phyloP scores from a whole-genome alignment of 1,140 invertebrate genomes.

The Musca domestica region DNA sequence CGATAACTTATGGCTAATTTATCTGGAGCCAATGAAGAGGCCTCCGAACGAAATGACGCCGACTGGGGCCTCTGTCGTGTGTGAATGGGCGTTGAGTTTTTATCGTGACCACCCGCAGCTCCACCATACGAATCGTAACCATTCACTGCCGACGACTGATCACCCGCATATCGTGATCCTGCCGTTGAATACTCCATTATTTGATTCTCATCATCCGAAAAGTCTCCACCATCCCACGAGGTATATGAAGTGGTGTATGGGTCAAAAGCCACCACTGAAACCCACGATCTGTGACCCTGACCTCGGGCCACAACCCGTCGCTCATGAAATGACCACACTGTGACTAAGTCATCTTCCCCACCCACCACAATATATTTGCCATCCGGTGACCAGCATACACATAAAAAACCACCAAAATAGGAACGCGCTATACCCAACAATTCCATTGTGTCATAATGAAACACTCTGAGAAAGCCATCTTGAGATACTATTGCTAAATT shows the following conservation, averaged over 20 bases:
- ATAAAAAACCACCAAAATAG: slow-evolving; percentile 95
- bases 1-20: slow-evolving; percentile 72
- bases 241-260: slow-evolving; percentile 75
- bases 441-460: slow-evolving; percentile 97
- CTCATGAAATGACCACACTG: slow-evolving; percentile 94
- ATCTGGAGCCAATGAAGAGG: slow-evolving; percentile 51
- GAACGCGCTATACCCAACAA: slow-evolving; percentile 85
- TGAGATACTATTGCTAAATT: slow-evolving; percentile 92
- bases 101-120: slow-evolving; percentile 51
- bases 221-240: slow-evolving; percentile 57
- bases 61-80: slow-evolving; percentile 56
- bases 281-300: slow-evolving; percentile 94
- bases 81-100: slow-evolving; percentile 47
- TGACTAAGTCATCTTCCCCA: slow-evolving; percentile 97
- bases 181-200: slow-evolving; percentile 49
- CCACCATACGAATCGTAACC: slow-evolving; percentile 51
- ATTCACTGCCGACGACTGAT: slow-evolving; percentile 34
- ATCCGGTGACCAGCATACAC: slow-evolving; percentile 98
- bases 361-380: slow-evolving; percentile 93
- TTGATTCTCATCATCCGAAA: slow-evolving; percentile 64
- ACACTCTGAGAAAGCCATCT: slow-evolving; percentile 94
- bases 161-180: slow-evolving; percentile 44
- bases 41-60: slow-evolving; percentile 56
- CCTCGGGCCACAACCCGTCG: slow-evolving; percentile 92
- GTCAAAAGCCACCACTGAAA: slow-evolving; percentile 96